Evolutionary conservation across 2,888 invertebrate species (phyloP), one percentile per base, ranked within the genome.

Genomic region (Callyntrura guangdongensis): DNA sequence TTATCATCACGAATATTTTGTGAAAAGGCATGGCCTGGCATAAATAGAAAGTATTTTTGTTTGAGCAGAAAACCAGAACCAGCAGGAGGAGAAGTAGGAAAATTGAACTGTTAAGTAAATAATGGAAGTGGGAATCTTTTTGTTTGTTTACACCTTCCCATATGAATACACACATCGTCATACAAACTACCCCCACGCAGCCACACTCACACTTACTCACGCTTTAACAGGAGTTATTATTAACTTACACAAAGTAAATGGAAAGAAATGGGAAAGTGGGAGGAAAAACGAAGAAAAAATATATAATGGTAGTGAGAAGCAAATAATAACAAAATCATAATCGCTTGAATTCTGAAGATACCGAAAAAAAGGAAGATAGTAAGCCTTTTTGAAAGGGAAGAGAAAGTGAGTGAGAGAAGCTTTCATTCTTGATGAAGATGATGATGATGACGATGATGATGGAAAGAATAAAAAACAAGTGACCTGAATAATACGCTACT

Each of bases 51-150:
- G 86, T 77, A 86, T 64, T 77, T 86, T 17, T 20, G 36, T 59
- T 81, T 36, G 20, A 27, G 22, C 2, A 53, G 11, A 59, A 61
- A 36, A 12, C 12, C 20, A 49, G 49, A 74, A 47, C 20, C 36
- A 12, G 72, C 47, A 9, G 53, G n/a, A 25, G 53, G n/a, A 25
- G 53, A 27, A 82, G 82, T 82, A 59, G 25, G 22, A 69, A 86
- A 27, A 74, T 74, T 77, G 61, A 86, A 61, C 61, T 59, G 86
- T 61, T 77, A 86, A 86, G 86, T 77, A 86, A 86, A 86, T 77
- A 86, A 47, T 74, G 59, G 45, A 69, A 67, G 36, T 69, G 69
- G 67, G 67, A 85, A 72, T 85, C 69, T 36, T 36, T 20, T 69
- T 69, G 47, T 79, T 79, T 79, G 79, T 79, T 27, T 56, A 74